Evolutionary conservation across 2,113 vertebrate species (phyloP).

Genomic region (Setophaga coronata): DNA sequence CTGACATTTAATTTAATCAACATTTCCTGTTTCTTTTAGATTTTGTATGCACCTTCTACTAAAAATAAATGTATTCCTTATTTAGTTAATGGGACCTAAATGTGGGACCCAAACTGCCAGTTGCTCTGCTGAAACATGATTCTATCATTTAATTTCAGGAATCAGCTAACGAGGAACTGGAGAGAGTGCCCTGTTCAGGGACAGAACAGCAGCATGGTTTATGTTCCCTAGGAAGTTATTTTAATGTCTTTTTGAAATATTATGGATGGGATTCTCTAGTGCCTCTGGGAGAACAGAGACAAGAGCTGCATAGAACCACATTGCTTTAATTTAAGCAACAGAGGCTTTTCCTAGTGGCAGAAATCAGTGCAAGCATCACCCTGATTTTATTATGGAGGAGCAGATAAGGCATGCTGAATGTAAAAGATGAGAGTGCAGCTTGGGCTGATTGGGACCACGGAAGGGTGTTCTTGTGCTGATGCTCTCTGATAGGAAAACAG

Average conservation of each 20-base stretch:
- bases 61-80: slow-evolving; percentile 11
- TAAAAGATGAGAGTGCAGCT: neutral
- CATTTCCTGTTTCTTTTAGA: slow-evolving; percentile 28
- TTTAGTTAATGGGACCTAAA: slow-evolving; percentile 13
- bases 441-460: neutral
- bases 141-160: neutral
- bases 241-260: slow-evolving; percentile 4
- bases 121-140: neutral
- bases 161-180: neutral
- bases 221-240: neutral
- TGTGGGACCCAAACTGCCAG: neutral
- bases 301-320: neutral
- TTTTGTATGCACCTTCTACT: slow-evolving; percentile 15
- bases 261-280: neutral
- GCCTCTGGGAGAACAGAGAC: neutral
- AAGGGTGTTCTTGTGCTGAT: slow-evolving; percentile 17
- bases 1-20: slow-evolving; percentile 28
- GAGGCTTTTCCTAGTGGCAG: neutral
- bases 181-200: neutral
- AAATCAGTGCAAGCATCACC: neutral
- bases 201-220: neutral
- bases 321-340: slow-evolving; percentile 9
- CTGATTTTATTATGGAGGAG: slow-evolving; percentile 27
- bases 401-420: neutral
- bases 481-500: neutral